Conservation (phyloP, 2,888 invertebrate species). For the Notodonta dromedarius region DNA sequence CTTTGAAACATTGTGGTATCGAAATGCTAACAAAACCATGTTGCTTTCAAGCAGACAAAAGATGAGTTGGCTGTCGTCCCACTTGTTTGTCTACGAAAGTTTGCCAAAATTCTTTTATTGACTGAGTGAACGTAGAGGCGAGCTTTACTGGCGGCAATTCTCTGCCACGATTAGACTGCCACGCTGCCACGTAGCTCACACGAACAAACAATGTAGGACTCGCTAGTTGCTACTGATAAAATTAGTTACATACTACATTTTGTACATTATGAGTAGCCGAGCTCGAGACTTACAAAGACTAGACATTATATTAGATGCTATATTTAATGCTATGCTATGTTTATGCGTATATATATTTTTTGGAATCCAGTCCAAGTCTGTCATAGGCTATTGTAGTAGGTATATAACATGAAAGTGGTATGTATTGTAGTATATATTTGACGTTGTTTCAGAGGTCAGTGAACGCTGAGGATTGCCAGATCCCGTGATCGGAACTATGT, state of each 20-base stretch:
- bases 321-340: background rate
- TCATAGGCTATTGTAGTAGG: background rate
- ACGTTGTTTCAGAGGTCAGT: constrained; percentile 75
- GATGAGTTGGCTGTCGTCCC: constrained; percentile 82
- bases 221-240: constrained; percentile 7
- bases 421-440: constrained; percentile 15
- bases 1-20: constrained; percentile 66
- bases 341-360: background rate
- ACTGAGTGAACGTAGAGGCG: constrained; percentile 71
- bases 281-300: background rate
- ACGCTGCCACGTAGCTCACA: constrained; percentile 32
- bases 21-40: constrained; percentile 74
- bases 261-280: background rate
- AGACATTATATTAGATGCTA: background rate
- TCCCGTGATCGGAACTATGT: constrained; percentile 79
- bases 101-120: constrained; percentile 83
- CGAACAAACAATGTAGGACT: constrained; percentile 12
- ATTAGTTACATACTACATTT: constrained; percentile 6
- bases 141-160: constrained; percentile 66
- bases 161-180: constrained; percentile 45
- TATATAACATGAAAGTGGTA: background rate
- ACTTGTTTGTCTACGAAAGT: constrained; percentile 81
- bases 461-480: constrained; percentile 80
- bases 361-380: background rate
- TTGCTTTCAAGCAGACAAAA: constrained; percentile 79